These are phyloP conservation scores for Cynodonichthys magdalenae DNA, from an alignment of 2,797 vertebrate genomes.

Conservation along the genomic window DNA sequence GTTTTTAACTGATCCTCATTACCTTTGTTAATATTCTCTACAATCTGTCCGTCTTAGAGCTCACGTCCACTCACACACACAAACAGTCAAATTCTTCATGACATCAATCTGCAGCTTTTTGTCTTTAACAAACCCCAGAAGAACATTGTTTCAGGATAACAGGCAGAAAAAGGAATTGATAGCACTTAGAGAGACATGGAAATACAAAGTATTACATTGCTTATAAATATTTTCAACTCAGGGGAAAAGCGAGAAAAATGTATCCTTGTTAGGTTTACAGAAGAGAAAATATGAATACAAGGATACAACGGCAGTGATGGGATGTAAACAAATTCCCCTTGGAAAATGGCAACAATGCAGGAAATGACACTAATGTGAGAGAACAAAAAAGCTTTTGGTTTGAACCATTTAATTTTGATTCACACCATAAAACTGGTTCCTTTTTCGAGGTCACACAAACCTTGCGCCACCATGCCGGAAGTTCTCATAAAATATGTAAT, in stretches of 20 bases:
- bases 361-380: conserved; percentile 14
- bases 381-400: conserved; percentile 17
- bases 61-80: conserved; percentile 41
- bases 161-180: conserved; percentile 11
- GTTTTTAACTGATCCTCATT: conserved; percentile 35
- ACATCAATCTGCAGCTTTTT: conserved; percentile 9
- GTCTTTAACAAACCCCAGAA: conserved; percentile 13
- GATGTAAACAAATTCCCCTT: conserved; percentile 17
- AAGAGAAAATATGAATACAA: conserved; percentile 3
- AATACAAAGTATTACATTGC: conserved; percentile 11
- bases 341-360: conserved; percentile 18
- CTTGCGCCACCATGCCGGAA: conserved; percentile 17
- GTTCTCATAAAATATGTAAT: conserved; percentile 24
- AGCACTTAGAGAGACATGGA: conserved; percentile 22
- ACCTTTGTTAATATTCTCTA: conserved; percentile 51
- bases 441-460: conserved; percentile 15
- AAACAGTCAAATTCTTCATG: conserved; percentile 17
- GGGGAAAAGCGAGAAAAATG: neutral
- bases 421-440: conserved; percentile 6
- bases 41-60: conserved; percentile 55
- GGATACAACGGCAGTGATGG: conserved; percentile 11
- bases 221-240: conserved; percentile 14
- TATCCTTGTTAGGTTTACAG: conserved; percentile 2
- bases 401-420: conserved; percentile 17
- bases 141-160: neutral